Evolutionary conservation across 2,113 vertebrate genomes (phyloP).

Genomic region (Cygnus buccinator): DNA sequence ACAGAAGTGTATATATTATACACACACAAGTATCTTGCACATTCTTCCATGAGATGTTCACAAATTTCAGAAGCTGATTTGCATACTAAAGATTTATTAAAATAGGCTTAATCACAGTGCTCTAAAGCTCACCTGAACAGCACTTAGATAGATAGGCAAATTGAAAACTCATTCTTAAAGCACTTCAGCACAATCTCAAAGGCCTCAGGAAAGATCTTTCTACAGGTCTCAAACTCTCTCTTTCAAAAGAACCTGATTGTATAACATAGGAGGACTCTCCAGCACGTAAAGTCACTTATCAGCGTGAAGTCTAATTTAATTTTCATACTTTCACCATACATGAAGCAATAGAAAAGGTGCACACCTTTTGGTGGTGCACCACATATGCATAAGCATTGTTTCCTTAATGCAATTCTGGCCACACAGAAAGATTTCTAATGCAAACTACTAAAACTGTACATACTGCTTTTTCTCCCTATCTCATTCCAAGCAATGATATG

Average conservation of each 20-base stretch:
- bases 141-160: not conserved
- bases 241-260: not conserved
- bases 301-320: not conserved
- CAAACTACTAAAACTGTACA: not conserved
- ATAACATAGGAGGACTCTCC: not conserved
- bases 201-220: not conserved
- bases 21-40: not conserved
- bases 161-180: not conserved
- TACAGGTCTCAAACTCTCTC: not conserved
- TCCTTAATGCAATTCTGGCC: not conserved
- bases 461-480: not conserved
- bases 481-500: not conserved
- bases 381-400: not conserved
- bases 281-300: fast-evolving
- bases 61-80: not conserved
- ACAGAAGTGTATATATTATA: not conserved
- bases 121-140: not conserved
- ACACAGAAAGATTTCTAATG: not conserved
- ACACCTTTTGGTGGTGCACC: not conserved
- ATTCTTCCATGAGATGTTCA: not conserved
- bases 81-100: not conserved
- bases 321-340: not conserved
- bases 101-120: not conserved
- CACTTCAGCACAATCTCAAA: not conserved
- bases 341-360: not conserved